phyloP scores from a whole-genome alignment of 2,113 vertebrate genomes.

The Paramisgurnus dabryanus region DNA sequence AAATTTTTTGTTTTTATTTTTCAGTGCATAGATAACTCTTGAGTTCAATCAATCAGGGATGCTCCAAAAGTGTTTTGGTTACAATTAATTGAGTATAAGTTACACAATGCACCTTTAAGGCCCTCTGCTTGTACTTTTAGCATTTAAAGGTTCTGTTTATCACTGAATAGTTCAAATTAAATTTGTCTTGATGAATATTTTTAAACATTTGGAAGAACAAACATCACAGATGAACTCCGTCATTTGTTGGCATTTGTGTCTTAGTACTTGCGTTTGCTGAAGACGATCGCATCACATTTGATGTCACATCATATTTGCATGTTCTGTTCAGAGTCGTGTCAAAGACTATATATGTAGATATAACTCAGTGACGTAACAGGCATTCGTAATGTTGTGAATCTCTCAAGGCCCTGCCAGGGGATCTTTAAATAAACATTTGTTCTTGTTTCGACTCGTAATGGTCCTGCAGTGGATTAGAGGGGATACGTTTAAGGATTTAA shows the following conservation, averaged over 20 bases:
- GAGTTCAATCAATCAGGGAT: no score
- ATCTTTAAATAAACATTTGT: background rate
- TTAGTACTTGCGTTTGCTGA: background rate
- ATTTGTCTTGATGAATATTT: background rate
- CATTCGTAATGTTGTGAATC: background rate
- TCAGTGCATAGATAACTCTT: no score
- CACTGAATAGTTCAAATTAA: background rate
- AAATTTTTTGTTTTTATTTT: no score
- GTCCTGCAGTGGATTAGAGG: constrained; percentile 62
- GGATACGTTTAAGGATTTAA: constrained; percentile 64
- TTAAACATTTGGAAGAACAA: background rate
- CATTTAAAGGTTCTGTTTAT: background rate
- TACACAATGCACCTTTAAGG: no score
- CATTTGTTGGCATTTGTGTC: background rate
- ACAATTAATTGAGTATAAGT: no score
- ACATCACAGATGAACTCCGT: background rate
- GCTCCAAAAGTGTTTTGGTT: no score
- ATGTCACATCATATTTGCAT: background rate
- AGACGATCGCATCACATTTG: background rate
- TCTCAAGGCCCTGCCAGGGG: constrained; percentile 13
- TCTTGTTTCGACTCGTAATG: constrained; percentile 10
- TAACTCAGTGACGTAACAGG: background rate
- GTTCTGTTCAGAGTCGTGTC: background rate
- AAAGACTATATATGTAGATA: background rate
- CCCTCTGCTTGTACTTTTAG: no score